Base-by-base conservation (phyloP, 2,113 vertebrate species). In the Gymnorhina tibicen region DNA sequence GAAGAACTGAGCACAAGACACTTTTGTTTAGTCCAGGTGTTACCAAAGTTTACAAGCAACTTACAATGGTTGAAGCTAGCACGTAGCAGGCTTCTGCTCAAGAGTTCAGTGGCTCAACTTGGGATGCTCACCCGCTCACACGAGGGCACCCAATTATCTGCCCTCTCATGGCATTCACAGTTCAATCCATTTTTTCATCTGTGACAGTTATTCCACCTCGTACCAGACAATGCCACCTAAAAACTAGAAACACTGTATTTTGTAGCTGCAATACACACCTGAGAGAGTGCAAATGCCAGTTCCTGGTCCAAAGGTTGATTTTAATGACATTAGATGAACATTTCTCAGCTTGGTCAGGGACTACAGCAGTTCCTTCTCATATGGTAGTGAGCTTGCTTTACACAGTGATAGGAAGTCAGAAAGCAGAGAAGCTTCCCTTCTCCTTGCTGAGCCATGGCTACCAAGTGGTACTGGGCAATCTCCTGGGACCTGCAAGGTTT, bases 91-190 rank as follows among this genome's bases (percentile, higher is more conserved):
- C 39, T 78, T 78, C 35, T 82, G 19, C n/a, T 76, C 4, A 4
- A 46, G 49, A 16, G 18, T 41, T 92, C 47, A 79, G n/a, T 0
- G 2, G 15, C 28, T 75, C 39, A 55, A 2, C 39, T 62, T 35
- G 7, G 26, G 58, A 85, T 13, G 37, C 13, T 70, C 42, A 76
- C 16, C 30, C 0, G 0, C 1, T 2, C 16, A 79, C 3, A n/a
- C 0, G 0, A 12, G 20, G 19, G 17, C 15, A 74, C 41, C 21
- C 42, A 15, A 17, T 22, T 91, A 66, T 35, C 73, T 69, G 35
- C 23, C 2, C 11, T 33, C 11, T 52, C 10, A 1, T 42, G 33
- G 32, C 35, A 75, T 46, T 28, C 66, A 82, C 32, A 63, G 22
- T 16, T 63, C 30, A 53, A 56, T 16, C 20, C 0, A n/a, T 35